These are phyloP conservation scores for Chunga burmeisteri DNA, from an alignment of 2,113 vertebrate species.

Conservation along the genomic window DNA sequence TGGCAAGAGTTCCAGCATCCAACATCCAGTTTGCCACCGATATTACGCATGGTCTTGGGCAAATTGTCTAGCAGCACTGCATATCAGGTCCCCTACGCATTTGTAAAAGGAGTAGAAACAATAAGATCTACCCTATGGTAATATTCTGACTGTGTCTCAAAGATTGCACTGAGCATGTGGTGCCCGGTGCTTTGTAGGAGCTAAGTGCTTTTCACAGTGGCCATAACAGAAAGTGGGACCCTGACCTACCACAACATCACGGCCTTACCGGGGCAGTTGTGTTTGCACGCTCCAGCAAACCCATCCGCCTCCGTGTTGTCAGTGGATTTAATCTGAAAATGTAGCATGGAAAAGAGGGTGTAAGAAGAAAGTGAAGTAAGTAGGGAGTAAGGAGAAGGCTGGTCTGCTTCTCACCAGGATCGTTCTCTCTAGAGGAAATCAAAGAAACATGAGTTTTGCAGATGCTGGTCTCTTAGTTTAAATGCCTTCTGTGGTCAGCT, in stretches of 20 bases:
- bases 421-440: constrained; percentile 45
- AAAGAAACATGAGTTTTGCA: constrained; percentile 46
- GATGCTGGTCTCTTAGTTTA: constrained; percentile 25
- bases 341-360: not conserved
- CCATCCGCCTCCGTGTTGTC: not conserved
- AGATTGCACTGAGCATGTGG: not conserved
- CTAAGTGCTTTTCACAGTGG: not conserved
- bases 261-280: not conserved
- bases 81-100: not conserved
- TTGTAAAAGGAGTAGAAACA: not conserved
- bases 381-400: not conserved
- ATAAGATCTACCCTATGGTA: not conserved
- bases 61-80: not conserved
- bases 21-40: not conserved
- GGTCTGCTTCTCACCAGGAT: not conserved
- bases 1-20: not conserved
- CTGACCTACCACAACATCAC: not conserved
- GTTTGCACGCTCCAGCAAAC: not conserved
- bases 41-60: not conserved
- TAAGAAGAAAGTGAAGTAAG: not conserved
- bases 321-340: not conserved
- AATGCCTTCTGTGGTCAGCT: constrained; percentile 22
- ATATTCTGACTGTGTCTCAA: not conserved
- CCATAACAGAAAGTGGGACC: not conserved
- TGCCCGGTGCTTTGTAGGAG: not conserved